Conservation (phyloP, 2,797 vertebrate species). For the Acridotheres tristis region DNA sequence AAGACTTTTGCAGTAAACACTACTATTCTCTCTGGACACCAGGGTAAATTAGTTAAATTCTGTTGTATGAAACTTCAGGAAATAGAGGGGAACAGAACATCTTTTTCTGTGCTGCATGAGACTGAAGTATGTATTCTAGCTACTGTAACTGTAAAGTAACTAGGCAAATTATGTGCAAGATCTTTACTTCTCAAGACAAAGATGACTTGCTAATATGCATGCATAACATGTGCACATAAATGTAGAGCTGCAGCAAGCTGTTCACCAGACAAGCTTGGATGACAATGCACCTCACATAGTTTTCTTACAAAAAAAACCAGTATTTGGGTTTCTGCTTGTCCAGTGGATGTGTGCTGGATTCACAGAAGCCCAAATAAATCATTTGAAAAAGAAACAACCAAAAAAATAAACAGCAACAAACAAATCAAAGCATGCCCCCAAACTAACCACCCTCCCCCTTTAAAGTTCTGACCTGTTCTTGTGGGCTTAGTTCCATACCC, state of each 20-base stretch:
- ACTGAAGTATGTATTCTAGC: slow-evolving; percentile 41
- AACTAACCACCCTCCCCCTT: slow-evolving; percentile 36
- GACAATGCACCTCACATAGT: slow-evolving; percentile 71
- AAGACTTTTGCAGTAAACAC: background rate
- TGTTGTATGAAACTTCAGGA: background rate
- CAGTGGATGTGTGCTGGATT: slow-evolving; percentile 50
- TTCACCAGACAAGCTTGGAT: slow-evolving; percentile 65
- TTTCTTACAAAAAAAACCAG: background rate
- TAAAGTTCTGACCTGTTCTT: slow-evolving; percentile 67
- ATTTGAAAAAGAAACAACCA: background rate
- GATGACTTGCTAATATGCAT: slow-evolving; percentile 73
- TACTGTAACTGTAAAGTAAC: slow-evolving; percentile 66
- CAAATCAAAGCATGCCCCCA: slow-evolving; percentile 24
- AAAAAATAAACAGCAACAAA: background rate
- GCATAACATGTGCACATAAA: slow-evolving; percentile 70
- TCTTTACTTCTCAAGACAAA: slow-evolving; percentile 66
- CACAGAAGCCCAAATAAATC: slow-evolving; percentile 26
- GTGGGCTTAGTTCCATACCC: slow-evolving; percentile 72
- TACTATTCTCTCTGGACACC: background rate
- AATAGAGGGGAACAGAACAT: background rate
- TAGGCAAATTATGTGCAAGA: slow-evolving; percentile 64
- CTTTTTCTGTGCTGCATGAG: background rate
- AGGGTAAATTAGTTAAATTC: background rate
- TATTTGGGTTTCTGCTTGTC: slow-evolving; percentile 59
- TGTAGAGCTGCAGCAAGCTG: slow-evolving; percentile 60